Evolutionary conservation across 1,140 invertebrate genomes (phyloP).

Genomic region (Ooceraea biroi): DNA sequence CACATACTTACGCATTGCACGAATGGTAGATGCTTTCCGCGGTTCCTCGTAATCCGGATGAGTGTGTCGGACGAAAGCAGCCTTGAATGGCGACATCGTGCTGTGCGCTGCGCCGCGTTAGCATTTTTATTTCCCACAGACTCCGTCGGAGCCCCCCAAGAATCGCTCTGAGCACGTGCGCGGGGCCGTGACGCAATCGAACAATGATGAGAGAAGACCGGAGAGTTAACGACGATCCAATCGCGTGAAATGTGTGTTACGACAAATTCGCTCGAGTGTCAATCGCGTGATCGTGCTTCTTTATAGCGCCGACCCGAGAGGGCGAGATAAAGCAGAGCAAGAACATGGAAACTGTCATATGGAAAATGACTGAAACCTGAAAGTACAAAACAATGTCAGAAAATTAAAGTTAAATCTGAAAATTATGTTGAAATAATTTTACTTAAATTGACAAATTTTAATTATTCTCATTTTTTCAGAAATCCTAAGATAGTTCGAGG

Average conservation of each 20-base stretch:
- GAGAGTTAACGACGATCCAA: conserved; percentile 41
- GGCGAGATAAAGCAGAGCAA: no score
- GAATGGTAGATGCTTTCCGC: conserved; percentile 38
- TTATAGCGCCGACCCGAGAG: not conserved
- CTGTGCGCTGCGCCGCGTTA: not conserved
- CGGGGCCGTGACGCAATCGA: conserved; percentile 42
- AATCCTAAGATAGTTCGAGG: not conserved
- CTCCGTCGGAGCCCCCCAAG: not conserved
- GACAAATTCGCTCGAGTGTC: conserved; percentile 34
- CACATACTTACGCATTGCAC: conserved; percentile 44
- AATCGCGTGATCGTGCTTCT: conserved; percentile 38
- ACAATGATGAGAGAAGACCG: conserved; percentile 38
- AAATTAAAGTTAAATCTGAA: no score
- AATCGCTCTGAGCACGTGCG: conserved; percentile 57
- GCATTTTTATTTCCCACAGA: conserved; percentile 46
- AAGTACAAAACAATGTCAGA: not conserved
- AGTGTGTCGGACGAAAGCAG: conserved; percentile 50
- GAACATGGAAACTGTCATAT: not conserved
- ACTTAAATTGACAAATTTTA: not conserved
- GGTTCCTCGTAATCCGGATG: conserved; percentile 34
- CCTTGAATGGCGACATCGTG: conserved; percentile 7
- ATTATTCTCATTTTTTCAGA: not conserved
- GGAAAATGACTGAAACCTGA: not conserved
- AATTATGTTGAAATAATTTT: no score
- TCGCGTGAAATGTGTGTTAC: conserved; percentile 47